Evolutionary conservation across 2,113 vertebrate genomes (phyloP).

Genomic region (Acrocephalus kingi): DNA sequence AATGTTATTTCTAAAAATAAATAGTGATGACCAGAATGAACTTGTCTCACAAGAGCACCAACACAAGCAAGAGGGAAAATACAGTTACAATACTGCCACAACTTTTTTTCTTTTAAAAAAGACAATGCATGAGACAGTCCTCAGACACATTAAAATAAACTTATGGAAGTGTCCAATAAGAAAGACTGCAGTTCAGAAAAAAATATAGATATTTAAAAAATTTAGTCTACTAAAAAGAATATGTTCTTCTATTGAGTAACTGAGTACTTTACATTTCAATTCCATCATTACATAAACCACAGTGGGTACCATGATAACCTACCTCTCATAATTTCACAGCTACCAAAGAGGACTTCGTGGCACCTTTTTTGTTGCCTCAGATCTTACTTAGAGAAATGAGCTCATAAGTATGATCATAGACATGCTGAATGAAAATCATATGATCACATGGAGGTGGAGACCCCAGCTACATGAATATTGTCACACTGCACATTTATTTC

Average conservation of each 20-base stretch:
- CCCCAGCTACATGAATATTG: not conserved
- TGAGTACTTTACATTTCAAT: not conserved
- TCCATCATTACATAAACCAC: not conserved
- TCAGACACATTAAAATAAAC: not conserved
- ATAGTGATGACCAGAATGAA: not conserved
- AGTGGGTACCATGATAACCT: not conserved
- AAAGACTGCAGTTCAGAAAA: not conserved
- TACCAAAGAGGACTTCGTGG: not conserved
- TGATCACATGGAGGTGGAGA: not conserved
- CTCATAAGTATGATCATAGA: not conserved
- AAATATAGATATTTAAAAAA: not conserved
- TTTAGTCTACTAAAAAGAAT: not conserved
- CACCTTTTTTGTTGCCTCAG: not conserved
- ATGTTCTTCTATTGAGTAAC: not conserved
- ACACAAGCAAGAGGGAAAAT: not conserved
- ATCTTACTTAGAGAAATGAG: not conserved
- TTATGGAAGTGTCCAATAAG: not conserved
- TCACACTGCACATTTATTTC: fast-evolving
- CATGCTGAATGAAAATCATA: not conserved
- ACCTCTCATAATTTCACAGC: not conserved
- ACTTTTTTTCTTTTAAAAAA: not conserved
- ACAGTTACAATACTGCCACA: not conserved
- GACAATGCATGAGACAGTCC: not conserved
- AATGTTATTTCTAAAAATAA: constrained; percentile 45
- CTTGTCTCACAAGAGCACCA: not conserved